Conservation (phyloP, 1,140 invertebrate genomes). For the Leptonema lineaticorne region DNA sequence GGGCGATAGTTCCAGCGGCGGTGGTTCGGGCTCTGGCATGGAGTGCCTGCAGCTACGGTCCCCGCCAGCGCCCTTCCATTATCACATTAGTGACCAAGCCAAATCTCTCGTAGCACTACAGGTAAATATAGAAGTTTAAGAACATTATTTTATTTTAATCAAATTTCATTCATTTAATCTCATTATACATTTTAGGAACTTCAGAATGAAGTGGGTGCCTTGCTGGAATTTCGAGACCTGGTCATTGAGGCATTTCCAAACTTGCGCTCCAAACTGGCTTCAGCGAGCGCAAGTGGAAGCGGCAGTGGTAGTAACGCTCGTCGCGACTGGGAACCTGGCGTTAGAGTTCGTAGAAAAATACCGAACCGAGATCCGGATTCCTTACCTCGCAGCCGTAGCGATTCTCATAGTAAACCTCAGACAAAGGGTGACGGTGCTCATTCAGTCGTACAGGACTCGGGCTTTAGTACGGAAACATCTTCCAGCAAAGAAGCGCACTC, state of each 20-base stretch:
- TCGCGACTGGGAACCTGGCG: constrained; percentile 75
- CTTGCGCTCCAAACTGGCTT: constrained; percentile 75
- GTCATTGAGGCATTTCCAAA: constrained; percentile 90
- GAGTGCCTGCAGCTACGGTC: constrained; percentile 70
- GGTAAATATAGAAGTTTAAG: too few relatives aligned
- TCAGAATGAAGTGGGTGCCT: constrained; percentile 86
- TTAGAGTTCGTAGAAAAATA: constrained; percentile 71
- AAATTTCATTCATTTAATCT: too few relatives aligned
- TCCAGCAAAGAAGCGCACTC: constrained; percentile 75
- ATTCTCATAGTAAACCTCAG: constrained; percentile 61
- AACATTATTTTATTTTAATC: too few relatives aligned
- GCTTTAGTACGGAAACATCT: constrained; percentile 80
- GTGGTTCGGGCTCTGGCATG: constrained; percentile 64
- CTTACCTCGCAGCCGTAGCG: constrained; percentile 64
- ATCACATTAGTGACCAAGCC: constrained; percentile 78
- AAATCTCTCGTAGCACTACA: constrained; percentile 75
- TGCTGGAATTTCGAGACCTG: constrained; percentile 86
- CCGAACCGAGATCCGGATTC: constrained; percentile 60
- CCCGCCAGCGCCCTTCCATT: constrained; percentile 67
- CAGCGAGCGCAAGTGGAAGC: constrained; percentile 47
- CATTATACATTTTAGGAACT: constrained; percentile 67
- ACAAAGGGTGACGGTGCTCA: constrained; percentile 57
- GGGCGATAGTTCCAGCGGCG: constrained; percentile 56
- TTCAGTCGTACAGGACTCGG: constrained; percentile 77
- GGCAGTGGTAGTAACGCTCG: constrained; percentile 48